Evolutionary conservation across 2,797 vertebrate genomes (phyloP).

Genomic region (Hyperoplus immaculatus): DNA sequence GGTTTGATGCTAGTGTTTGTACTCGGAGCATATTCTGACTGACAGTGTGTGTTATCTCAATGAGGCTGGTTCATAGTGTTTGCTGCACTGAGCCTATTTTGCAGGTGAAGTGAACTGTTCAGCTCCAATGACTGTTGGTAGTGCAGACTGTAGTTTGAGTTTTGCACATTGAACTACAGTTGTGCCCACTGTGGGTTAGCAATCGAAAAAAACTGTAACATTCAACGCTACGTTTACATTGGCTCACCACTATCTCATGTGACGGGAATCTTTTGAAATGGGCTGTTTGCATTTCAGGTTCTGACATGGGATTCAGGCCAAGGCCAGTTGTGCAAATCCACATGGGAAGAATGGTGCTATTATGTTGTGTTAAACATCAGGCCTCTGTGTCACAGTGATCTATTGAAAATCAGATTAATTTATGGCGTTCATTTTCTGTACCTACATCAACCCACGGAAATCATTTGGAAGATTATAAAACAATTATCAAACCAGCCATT

Average conservation of each 20-base stretch:
- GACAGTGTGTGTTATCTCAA: too few relatives aligned
- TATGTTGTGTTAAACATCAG: conserved; percentile 2
- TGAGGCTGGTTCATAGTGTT: too few relatives aligned
- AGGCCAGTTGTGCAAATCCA: not conserved
- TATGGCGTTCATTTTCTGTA: not conserved
- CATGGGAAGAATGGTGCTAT: not conserved
- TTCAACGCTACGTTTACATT: conserved; percentile 7
- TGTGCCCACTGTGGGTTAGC: too few relatives aligned
- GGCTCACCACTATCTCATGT: conserved; percentile 3
- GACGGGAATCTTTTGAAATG: not conserved
- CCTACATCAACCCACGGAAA: not conserved
- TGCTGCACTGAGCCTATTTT: too few relatives aligned
- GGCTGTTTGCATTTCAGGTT: not conserved
- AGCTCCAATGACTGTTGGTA: too few relatives aligned
- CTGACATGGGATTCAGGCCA: not conserved
- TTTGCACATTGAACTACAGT: too few relatives aligned
- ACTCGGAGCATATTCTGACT: too few relatives aligned
- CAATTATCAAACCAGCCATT: not conserved
- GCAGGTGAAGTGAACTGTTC: too few relatives aligned
- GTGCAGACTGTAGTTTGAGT: too few relatives aligned
- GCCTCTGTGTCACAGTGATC: conserved; percentile 7
- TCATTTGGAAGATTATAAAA: not conserved
- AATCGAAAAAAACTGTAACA: too few relatives aligned
- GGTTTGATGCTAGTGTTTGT: too few relatives aligned
- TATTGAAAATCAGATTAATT: not conserved